Evolutionary conservation across 2,113 vertebrate species (phyloP).

Genomic region (Chelonoidis abingdonii): DNA sequence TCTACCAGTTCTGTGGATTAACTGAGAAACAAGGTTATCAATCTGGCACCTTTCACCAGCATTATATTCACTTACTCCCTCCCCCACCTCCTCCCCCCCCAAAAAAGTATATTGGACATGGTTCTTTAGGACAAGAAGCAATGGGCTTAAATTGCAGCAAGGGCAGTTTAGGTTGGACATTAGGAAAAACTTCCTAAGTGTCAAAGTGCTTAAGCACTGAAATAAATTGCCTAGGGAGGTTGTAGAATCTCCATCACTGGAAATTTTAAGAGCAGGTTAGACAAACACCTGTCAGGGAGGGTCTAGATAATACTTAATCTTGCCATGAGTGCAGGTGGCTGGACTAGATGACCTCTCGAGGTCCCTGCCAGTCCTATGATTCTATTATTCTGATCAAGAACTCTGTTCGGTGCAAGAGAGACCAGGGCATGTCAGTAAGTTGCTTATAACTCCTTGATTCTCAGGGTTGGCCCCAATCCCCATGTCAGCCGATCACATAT

Average conservation of each 20-base stretch:
- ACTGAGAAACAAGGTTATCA: neutral
- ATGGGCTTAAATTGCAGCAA: too few species aligned
- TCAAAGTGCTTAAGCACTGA: too few species aligned
- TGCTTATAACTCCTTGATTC: conserved; percentile 10
- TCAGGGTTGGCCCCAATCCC: neutral
- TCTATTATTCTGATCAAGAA: neutral
- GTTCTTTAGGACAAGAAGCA: neutral
- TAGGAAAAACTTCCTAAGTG: too few species aligned
- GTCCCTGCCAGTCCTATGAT: too few species aligned
- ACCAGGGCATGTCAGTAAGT: conserved; percentile 48
- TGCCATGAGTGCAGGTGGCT: too few species aligned
- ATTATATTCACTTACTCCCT: neutral
- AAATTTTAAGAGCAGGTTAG: too few species aligned
- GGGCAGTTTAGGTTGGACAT: too few species aligned
- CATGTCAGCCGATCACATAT: conserved; percentile 32
- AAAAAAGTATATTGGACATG: neutral
- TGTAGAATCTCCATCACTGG: too few species aligned
- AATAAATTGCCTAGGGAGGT: too few species aligned
- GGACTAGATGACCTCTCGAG: too few species aligned
- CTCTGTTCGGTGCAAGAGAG: conserved; percentile 40
- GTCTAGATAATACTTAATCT: too few species aligned
- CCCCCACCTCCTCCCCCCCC: neutral
- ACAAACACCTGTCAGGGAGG: too few species aligned
- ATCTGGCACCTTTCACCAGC: conserved; percentile 5
- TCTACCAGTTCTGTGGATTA: neutral